Percentiles rank a stretch among this genome's conserved stretches.
phyloP scores from a whole-genome alignment of 2,113 vertebrate genomes.

The Solenodon paradoxus region DNA sequence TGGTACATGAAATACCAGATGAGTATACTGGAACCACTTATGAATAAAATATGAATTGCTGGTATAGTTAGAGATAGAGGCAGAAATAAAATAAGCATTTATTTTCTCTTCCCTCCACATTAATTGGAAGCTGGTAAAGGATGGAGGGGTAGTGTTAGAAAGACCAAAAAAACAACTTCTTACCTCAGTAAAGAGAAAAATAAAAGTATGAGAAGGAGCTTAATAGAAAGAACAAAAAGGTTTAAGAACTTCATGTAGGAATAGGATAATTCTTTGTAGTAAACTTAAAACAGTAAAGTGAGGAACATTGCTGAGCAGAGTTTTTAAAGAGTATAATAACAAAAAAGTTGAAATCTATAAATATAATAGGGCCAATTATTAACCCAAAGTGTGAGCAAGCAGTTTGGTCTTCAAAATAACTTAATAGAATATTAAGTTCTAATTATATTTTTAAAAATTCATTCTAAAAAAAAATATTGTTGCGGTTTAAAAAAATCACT shows the following conservation, averaged over 20 bases:
- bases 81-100: not conserved
- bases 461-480: not conserved
- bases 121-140: too few relatives aligned
- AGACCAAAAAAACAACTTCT: not conserved
- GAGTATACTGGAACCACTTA: not conserved
- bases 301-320: not conserved
- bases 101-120: not conserved
- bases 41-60: not conserved
- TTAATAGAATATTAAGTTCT: not conserved
- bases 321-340: not conserved
- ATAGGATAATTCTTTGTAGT: not conserved
- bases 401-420: not conserved
- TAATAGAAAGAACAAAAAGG: not conserved
- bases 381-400: not conserved
- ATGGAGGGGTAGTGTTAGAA: not conserved
- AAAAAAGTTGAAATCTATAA: not conserved
- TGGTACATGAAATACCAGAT: not conserved
- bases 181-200: not conserved
- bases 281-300: not conserved
- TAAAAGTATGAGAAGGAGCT: not conserved
- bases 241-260: not conserved
- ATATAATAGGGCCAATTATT: not conserved
- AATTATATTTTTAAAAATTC: conserved; percentile 26
- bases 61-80: not conserved
- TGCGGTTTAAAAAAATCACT: not conserved